These are phyloP conservation scores for Stichopus horrens DNA, from an alignment of 53 echinoderm and acorn worm species.

Conservation along the genomic window DNA sequence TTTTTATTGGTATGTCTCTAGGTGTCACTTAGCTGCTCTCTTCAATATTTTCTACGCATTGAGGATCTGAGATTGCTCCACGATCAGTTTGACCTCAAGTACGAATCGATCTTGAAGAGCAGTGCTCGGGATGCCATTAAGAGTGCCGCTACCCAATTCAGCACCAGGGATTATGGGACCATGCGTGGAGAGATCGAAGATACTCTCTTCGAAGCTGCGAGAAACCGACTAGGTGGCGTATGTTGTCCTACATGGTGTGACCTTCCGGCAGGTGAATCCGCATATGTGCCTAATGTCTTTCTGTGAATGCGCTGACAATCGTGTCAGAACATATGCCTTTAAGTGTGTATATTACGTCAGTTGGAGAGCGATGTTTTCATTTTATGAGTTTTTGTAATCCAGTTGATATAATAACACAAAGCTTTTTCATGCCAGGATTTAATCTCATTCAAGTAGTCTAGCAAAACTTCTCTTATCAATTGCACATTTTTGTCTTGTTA, in stretches of 20 bases:
- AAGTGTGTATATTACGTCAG: too few relatives aligned
- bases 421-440: too few relatives aligned
- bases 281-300: too few relatives aligned
- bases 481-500: too few relatives aligned
- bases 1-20: background rate
- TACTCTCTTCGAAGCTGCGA: slow-evolving; percentile 56
- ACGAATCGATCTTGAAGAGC: slow-evolving; percentile 52
- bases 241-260: slow-evolving; percentile 65
- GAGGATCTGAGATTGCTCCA: slow-evolving; percentile 67
- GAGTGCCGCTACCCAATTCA: slow-evolving; percentile 53
- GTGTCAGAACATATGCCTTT: too few relatives aligned
- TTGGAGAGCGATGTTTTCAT: too few relatives aligned
- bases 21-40: slow-evolving; percentile 60
- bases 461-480: too few relatives aligned
- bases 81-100: slow-evolving; percentile 63
- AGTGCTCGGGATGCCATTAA: slow-evolving; percentile 75
- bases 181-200: slow-evolving; percentile 48
- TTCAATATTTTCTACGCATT: slow-evolving; percentile 74
- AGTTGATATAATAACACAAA: too few relatives aligned
- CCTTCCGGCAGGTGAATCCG: slow-evolving; percentile 50
- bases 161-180: slow-evolving; percentile 54
- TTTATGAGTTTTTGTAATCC: too few relatives aligned
- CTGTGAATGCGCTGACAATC: too few relatives aligned
- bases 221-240: slow-evolving; percentile 60
- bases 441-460: too few relatives aligned